Evolutionary conservation across 2,797 vertebrate genomes (phyloP), one percentile per base, ranked within the genome.

Genomic region (Peromyscus attwateri): DNA sequence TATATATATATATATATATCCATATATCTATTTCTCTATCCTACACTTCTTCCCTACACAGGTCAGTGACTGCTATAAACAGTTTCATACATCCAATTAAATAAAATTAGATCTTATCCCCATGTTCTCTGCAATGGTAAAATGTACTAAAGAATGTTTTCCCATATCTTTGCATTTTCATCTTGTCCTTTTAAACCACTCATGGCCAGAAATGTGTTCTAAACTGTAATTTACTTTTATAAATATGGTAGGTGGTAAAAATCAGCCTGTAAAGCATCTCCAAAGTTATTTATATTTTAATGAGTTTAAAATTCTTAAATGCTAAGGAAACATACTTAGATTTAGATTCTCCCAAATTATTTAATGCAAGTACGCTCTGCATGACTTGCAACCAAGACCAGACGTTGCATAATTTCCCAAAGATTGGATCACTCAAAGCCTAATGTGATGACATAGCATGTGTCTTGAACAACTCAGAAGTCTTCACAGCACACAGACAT

Each of bases 211-310:
- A 96, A 85, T 17, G 31, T 96, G 34, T 95, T 89, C 93, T 66
- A 34, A 92, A 75, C 16, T 91, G 25, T 75, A 95, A 88, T 89
- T 83, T 96, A 81, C 77, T 91, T 94, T 87, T 95, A 92, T 90
- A 83, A 87, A 89, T 96, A 83, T 92, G 80, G 52, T 93, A 57
- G 40, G 49, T 93, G 34, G 64, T 88, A 94, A 13, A 92, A 89
- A 87, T 92, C 37, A 94, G n/a, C 82, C 43, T 94, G 25, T 85
- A 84, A 93, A 93, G 71, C 97, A 62, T 81, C 94, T 97, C 88
- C 57, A 68, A 93, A 96, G 77, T 96, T 96, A 94, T 89, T 97
- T 96, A 93, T 60, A 96, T 95, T 91, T 96, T 96, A 95, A 94
- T 91, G 90, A 87, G 84, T 88, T 82, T 94, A 90, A 97, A 97